Evolutionary conservation across 2,113 vertebrate genomes (phyloP).

Genomic region (Casuarius casuarius): DNA sequence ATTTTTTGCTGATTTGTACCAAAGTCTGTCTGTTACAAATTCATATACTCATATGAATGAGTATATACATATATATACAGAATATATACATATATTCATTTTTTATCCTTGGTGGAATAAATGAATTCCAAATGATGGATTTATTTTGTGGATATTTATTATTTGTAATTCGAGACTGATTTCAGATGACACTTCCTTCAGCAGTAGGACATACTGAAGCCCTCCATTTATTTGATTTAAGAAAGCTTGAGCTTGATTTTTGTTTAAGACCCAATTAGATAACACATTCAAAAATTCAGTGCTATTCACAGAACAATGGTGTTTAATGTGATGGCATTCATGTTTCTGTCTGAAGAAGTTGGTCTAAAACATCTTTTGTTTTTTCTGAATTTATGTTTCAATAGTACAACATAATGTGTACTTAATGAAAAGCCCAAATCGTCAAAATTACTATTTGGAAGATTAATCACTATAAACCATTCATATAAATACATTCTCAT

Average conservation of each 20-base stretch:
- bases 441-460: background rate
- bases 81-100: too few species aligned
- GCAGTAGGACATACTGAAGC: background rate
- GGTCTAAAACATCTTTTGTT: background rate
- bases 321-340: background rate
- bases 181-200: background rate
- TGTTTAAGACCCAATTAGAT: background rate
- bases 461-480: background rate
- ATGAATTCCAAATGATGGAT: background rate
- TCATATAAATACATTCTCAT: background rate
- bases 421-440: background rate
- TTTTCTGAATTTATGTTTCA: background rate
- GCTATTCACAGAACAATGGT: background rate
- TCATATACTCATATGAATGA: too few species aligned
- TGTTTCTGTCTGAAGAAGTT: background rate
- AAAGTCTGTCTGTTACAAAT: background rate
- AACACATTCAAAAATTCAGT: background rate
- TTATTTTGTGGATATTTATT: background rate
- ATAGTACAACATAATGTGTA: background rate
- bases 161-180: background rate
- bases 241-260: background rate
- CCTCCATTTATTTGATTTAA: background rate
- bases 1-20: background rate
- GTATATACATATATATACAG: too few species aligned
- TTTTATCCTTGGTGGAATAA: background rate